Conservation (phyloP, 2,888 invertebrate genomes). For the Napeogenes inachia region DNA sequence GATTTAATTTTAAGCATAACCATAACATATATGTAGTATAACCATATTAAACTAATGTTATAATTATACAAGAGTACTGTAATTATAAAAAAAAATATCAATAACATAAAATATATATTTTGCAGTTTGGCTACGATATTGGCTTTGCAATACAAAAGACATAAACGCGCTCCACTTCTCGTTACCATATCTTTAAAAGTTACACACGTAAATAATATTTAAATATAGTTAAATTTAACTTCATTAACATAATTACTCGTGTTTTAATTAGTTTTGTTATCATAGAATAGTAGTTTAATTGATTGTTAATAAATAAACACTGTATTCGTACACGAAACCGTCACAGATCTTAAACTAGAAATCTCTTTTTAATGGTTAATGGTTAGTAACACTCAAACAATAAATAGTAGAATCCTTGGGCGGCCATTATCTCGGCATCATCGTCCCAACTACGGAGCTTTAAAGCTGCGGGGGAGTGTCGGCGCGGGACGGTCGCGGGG, state of each 20-base stretch:
- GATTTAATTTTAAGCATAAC: too few relatives aligned
- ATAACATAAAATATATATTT: background rate
- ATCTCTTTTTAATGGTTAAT: constrained; percentile 2
- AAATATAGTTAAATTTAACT: too few relatives aligned
- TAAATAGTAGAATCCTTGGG: constrained; percentile 72
- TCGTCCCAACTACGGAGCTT: constrained; percentile 71
- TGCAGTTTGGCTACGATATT: background rate
- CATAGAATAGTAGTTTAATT: too few relatives aligned
- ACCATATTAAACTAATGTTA: too few relatives aligned
- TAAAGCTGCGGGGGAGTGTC: constrained; percentile 64
- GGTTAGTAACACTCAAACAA: constrained; percentile 29
- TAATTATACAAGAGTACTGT: too few relatives aligned
- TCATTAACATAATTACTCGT: too few relatives aligned
- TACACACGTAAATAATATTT: background rate
- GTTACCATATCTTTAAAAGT: background rate
- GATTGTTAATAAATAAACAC: background rate
- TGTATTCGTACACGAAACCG: background rate
- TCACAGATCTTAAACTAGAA: background rate
- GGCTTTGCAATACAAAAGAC: background rate
- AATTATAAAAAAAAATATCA: background rate
- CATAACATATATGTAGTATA: too few relatives aligned
- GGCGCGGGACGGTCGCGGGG: constrained; percentile 55
- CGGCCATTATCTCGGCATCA: constrained; percentile 73
- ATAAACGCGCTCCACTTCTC: background rate
- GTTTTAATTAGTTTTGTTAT: too few relatives aligned